These are phyloP conservation scores for Polydrusus tereticollis DNA, from an alignment of 2,888 invertebrate genomes.

Conservation along the genomic window DNA sequence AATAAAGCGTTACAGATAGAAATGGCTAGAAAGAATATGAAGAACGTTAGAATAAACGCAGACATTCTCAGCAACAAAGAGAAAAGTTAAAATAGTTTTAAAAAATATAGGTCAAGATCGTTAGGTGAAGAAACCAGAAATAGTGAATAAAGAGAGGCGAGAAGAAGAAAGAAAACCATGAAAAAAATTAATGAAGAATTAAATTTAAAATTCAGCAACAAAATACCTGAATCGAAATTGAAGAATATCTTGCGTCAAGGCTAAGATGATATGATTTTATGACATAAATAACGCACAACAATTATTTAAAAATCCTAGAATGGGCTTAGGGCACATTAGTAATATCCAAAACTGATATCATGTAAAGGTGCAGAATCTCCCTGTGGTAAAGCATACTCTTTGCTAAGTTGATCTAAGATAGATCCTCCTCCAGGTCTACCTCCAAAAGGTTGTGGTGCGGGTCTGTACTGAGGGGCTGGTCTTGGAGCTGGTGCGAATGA, in stretches of 20 bases:
- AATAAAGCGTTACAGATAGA: background rate
- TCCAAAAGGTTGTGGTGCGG: conserved; percentile 54
- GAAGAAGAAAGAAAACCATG: too few relatives aligned
- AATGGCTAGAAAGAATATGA: background rate
- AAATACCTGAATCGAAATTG: too few relatives aligned
- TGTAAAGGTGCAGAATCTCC: conserved; percentile 79
- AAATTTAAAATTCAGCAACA: too few relatives aligned
- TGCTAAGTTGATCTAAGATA: conserved; percentile 83
- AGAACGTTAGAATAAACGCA: background rate
- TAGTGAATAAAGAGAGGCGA: too few relatives aligned
- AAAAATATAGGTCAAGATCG: too few relatives aligned
- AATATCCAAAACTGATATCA: conserved; percentile 84
- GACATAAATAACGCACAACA: background rate
- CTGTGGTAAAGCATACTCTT: conserved; percentile 82
- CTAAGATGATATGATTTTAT: too few relatives aligned
- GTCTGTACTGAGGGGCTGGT: conserved; percentile 49
- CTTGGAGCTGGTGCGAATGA: conserved; percentile 56
- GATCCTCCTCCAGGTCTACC: conserved; percentile 67
- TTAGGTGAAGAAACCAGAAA: too few relatives aligned
- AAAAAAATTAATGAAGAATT: too few relatives aligned
- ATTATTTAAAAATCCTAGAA: conserved; percentile 30
- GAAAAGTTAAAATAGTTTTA: too few relatives aligned
- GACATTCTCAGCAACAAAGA: too few relatives aligned
- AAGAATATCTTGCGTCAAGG: too few relatives aligned
- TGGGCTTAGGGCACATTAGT: conserved; percentile 9